These are phyloP conservation scores for Campoletis raptor DNA, from an alignment of 2,888 invertebrate genomes.

Conservation along the genomic window DNA sequence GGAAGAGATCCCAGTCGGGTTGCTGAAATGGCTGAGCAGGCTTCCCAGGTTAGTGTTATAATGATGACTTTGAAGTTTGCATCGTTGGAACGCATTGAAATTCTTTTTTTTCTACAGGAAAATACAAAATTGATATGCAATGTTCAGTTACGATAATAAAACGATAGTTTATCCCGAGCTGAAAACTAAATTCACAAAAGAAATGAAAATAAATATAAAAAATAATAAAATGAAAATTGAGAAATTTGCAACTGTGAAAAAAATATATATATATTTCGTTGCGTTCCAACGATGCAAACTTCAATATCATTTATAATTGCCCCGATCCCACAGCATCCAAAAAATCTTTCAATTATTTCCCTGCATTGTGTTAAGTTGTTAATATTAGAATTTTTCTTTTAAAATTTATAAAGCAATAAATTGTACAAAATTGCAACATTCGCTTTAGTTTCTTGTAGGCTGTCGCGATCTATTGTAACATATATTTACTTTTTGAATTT, in stretches of 20 bases:
- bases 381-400: neutral
- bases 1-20: constrained; percentile 96
- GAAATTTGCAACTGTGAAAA: no score
- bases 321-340: neutral
- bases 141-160: no score
- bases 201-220: no score
- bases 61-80: neutral
- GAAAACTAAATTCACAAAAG: no score
- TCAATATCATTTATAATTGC: neutral
- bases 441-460: neutral
- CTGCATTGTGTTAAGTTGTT: neutral
- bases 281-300: no score
- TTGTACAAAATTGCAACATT: constrained; percentile 60
- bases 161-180: no score
- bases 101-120: neutral
- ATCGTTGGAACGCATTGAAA: neutral
- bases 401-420: constrained; percentile 26
- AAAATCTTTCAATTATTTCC: neutral
- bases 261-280: no score
- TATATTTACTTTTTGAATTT: neutral
- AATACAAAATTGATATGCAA: no score
- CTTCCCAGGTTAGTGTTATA: constrained; percentile 94
- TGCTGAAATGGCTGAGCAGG: constrained; percentile 97
- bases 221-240: no score
- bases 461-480: constrained; percentile 9